Percentiles rank a stretch among this genome's conserved stretches.
These are phyloP conservation scores for Caenorhabditis sp. DNA, from an alignment of 2,888 invertebrate species.

Conservation along the genomic window DNA sequence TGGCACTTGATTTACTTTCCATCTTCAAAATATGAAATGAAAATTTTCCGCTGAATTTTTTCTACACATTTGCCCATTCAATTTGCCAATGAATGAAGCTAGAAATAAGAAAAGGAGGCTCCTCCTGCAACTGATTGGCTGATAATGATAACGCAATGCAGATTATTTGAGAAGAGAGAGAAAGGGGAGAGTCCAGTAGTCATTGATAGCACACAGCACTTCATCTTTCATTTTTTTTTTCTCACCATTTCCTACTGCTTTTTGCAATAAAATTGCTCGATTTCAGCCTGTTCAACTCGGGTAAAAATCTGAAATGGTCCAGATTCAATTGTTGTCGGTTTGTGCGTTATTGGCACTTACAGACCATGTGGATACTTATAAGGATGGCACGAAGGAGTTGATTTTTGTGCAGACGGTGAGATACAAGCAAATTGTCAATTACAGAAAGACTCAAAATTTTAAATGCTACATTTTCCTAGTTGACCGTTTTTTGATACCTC, in stretches of 20 bases:
- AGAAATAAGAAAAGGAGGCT: background rate
- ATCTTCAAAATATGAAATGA: too few species aligned
- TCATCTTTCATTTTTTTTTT: constrained; percentile 16
- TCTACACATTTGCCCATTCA: too few species aligned
- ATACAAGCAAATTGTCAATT: too few species aligned
- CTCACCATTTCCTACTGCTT: too few species aligned
- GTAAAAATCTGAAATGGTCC: constrained; percentile 2
- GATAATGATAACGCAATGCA: constrained; percentile 24
- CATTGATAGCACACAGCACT: constrained; percentile 25
- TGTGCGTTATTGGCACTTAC: constrained; percentile 13
- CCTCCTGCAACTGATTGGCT: constrained; percentile 16
- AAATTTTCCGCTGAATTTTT: too few species aligned
- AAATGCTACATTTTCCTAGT: too few species aligned
- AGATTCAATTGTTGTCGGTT: constrained; percentile 6
- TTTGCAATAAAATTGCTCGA: constrained; percentile 9
- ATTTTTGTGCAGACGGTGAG: constrained; percentile 49
- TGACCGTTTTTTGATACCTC: too few species aligned
- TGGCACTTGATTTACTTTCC: too few species aligned
- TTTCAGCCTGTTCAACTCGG: constrained; percentile 12
- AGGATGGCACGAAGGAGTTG: constrained; percentile 50
- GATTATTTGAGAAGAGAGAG: constrained; percentile 39
- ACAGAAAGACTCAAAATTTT: too few species aligned
- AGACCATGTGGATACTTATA: constrained; percentile 16
- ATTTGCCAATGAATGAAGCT: too few species aligned
- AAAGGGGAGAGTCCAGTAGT: constrained; percentile 22